A percentile compares a stretch with the other conserved stretches of the same genome.
These are phyloP conservation scores for Megaceryle torquata DNA, from an alignment of 2,113 vertebrate species.

Conservation along the genomic window DNA sequence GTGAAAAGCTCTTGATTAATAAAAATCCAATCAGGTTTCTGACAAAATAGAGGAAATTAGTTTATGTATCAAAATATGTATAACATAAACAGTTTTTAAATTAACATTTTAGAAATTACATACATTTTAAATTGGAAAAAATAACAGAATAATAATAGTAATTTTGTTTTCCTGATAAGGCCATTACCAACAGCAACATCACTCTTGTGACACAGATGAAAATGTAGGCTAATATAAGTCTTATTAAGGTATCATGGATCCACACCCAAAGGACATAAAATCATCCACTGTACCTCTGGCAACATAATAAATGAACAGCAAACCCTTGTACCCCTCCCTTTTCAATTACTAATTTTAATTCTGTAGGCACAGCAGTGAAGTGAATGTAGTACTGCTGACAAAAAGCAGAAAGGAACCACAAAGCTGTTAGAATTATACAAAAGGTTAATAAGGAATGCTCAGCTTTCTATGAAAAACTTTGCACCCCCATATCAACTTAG, in stretches of 20 bases:
- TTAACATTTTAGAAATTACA: background rate
- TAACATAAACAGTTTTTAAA: background rate
- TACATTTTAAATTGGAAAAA: background rate
- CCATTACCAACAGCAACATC: background rate
- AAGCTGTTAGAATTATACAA: background rate
- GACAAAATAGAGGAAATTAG: background rate
- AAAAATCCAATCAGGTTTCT: background rate
- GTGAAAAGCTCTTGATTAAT: background rate
- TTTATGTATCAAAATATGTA: background rate
- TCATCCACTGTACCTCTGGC: background rate
- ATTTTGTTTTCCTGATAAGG: background rate
- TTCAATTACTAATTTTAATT: background rate
- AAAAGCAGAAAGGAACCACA: background rate
- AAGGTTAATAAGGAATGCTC: background rate
- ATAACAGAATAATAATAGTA: too few relatives aligned
- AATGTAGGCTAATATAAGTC: background rate
- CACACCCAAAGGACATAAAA: background rate
- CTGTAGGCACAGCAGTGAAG: background rate
- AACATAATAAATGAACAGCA: background rate
- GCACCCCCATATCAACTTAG: conserved; percentile 44
- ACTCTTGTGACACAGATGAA: background rate
- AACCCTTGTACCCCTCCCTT: background rate
- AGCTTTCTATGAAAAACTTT: conserved; percentile 14
- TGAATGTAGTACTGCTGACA: background rate
- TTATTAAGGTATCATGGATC: background rate